These are phyloP conservation scores for Branchinecta lindahli DNA, from an alignment of 1,140 invertebrate species.

Conservation along the genomic window DNA sequence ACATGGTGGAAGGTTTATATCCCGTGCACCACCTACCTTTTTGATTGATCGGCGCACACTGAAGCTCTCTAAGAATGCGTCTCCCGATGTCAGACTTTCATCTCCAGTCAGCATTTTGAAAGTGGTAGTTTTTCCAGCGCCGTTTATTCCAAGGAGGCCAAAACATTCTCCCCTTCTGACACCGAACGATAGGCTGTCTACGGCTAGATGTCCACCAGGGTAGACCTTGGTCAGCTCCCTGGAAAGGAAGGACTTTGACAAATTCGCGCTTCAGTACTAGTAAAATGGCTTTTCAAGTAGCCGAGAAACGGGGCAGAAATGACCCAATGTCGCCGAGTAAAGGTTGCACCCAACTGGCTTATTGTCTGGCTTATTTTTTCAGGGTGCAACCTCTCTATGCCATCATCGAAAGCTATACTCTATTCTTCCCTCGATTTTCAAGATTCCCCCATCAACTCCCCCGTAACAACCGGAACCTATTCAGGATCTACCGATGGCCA, in stretches of 20 bases:
- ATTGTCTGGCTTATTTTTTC: no score
- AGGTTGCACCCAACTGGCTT: no score
- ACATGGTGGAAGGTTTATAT: no score
- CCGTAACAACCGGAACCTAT: no score
- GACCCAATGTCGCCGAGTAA: no score
- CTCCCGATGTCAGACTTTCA: constrained; percentile 38
- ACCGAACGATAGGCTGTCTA: constrained; percentile 37
- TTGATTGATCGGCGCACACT: constrained; percentile 21
- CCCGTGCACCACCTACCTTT: constrained; percentile 25
- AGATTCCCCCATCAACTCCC: no score
- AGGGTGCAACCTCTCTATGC: no score
- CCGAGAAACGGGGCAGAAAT: no score
- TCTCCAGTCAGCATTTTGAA: constrained; percentile 68
- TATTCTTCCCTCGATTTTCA: no score
- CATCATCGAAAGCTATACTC: no score
- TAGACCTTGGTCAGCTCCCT: constrained; percentile 32
- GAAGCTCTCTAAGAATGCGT: constrained; percentile 36
- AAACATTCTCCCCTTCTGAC: constrained; percentile 42
- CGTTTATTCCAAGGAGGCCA: constrained; percentile 48
- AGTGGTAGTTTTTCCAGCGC: constrained; percentile 80
- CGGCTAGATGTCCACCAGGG: constrained; percentile 30
- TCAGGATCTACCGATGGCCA: no score
- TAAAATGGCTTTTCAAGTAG: no score
- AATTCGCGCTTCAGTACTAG: not conserved
- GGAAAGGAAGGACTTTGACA: constrained; percentile 9